Evolutionary conservation across 2,113 vertebrate species (phyloP), one percentile per base, ranked within the genome.

Genomic region (Chloebia gouldiae): DNA sequence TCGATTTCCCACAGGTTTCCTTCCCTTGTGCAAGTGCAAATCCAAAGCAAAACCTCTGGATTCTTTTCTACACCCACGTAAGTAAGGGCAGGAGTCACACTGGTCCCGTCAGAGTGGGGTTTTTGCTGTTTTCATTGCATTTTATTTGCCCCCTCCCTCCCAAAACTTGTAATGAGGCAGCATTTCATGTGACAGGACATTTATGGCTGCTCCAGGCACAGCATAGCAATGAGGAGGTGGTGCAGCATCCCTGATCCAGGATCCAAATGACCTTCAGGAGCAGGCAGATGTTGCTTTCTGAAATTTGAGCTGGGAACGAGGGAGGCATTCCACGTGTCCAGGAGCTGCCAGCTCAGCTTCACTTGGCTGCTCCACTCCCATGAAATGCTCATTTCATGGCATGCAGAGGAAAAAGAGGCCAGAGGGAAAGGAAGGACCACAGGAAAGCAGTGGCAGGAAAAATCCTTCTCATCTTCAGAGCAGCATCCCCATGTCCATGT

Each of bases 201-300:
- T 60, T 57, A 72, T 16, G 53, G 65, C 2, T 5, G 92, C 47
- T 73, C 11, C 23, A 54, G 87, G 17, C 23, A 47, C 61, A 45
- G 92, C 88, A 95, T 68, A 94, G 71, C 7, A 60, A 89, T 61
- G 68, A 89, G 78, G 72, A 89, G 56, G 40, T 7, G 7, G 63
- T 81, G 92, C 81, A 80, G 88, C 81, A 61, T 80, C 76, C 75
- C 78, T 17, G 24, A 82, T 73, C 50, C 47, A 10, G 68, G 85
- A 86, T 69, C 85, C 71, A 73, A 90, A 78, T 24, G 85, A 95
- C 93, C 95, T 96, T 95, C 96, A 87, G 77, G 81, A 94, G 84
- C 1, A 3, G 71, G 76, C 81, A 93, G 91, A 56, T 47, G 75
- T 78, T 68, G 75, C 84, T 81, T 75, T 42, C 89, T 4, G 0